These are phyloP conservation scores for Teleiodes luculella DNA, from an alignment of 2,888 invertebrate species.

Conservation along the genomic window DNA sequence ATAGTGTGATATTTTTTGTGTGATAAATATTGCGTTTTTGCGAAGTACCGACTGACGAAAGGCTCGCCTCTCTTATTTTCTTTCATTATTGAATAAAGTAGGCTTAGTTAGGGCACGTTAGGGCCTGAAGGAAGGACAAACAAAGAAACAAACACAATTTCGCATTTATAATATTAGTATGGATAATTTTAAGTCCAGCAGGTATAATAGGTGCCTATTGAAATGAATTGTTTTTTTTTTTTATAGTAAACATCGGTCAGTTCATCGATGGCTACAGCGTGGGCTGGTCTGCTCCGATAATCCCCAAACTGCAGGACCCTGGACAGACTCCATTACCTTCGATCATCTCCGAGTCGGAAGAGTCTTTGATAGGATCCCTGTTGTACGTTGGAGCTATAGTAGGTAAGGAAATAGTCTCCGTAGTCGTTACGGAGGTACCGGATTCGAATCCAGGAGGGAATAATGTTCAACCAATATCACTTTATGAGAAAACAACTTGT, in stretches of 20 bases:
- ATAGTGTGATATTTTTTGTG: no score
- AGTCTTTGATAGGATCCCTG: conserved; percentile 34
- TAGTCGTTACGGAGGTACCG: no score
- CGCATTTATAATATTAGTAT: no score
- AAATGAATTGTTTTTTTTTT: background rate
- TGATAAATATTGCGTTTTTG: no score
- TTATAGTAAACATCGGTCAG: conserved; percentile 40
- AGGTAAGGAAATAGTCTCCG: no score
- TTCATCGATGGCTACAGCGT: conserved; percentile 33
- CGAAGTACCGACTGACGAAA: no score
- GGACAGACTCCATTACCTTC: conserved; percentile 31
- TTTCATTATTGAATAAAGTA: background rate
- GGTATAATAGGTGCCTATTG: background rate
- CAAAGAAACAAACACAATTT: no score
- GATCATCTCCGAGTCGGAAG: conserved; percentile 27
- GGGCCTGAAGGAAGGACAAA: no score
- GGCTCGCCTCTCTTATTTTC: no score
- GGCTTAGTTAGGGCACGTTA: background rate
- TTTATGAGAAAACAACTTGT: no score
- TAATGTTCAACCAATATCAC: no score
- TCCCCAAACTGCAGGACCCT: conserved; percentile 35
- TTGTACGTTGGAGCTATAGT: conserved; percentile 34
- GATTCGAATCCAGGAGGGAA: no score
- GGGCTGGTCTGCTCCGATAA: conserved; percentile 40
- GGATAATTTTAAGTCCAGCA: background rate